Evolutionary conservation across 2,888 invertebrate genomes (phyloP), one percentile per base, ranked within the genome.

Genomic region (Micoletzkya japonica): DNA sequence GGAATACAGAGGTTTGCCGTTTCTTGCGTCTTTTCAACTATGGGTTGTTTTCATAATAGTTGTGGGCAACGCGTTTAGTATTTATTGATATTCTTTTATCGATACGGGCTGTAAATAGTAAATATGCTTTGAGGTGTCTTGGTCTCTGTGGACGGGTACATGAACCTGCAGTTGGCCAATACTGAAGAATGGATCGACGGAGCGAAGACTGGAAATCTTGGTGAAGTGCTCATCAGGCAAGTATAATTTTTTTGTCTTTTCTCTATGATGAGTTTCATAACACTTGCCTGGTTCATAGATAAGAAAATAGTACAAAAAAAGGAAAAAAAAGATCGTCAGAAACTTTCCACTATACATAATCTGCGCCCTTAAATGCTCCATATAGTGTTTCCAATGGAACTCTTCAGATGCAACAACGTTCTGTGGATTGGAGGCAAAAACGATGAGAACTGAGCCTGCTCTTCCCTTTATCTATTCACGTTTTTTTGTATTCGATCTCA

Each of bases 151-250:
- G 98, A 98, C 88, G 94, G 94, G 7, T 98, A 99, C 86, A 99
- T 99, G 98, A 98, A 98, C 87, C 88, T 99, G 78, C 86, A 98
- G 88, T 88, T 98, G 73, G 97, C 96, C 0, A 96, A 96, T 86
- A 93, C 97, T 10, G 97, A 98, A 87, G 98, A 98, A 89, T 93
- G 91, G 85, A 93, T 97, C 75, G 95, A 97, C 85, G 95, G 95
- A 68, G 90, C 90, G 76, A 90, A 91, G 76, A 93, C 95, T 80
- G 95, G 96, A 61, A 94, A 92, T 86, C 90, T 98, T 10, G 98
- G 98, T 14, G 98, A 98, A 90, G 94, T 98, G 39, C 89, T 99
- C 20, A 92, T 98, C 78, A 90, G 97, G 86, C 95, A 52, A 20
- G 58, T 73, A 54, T 39, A 2, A 44, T 44, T 61, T 37, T 2